phyloP scores from a whole-genome alignment of 2,888 invertebrate species.

The Caenorhabditis uteleia region DNA sequence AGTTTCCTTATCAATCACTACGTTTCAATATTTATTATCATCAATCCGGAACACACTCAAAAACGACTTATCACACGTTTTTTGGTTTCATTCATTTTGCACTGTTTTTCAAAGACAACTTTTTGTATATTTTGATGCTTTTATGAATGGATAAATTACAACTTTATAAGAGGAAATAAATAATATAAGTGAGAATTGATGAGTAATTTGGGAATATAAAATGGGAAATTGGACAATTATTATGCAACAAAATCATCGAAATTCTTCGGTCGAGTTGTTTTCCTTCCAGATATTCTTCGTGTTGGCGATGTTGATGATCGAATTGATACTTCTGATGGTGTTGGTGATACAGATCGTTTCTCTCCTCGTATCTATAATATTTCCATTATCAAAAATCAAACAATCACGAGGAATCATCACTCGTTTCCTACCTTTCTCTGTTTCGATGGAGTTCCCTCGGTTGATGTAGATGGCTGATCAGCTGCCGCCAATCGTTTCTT shows the following conservation, averaged over 20 bases:
- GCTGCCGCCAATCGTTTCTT: neutral
- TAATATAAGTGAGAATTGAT: too few relatives aligned
- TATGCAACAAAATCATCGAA: constrained; percentile 25
- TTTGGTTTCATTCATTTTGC: neutral
- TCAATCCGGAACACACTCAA: constrained; percentile 4
- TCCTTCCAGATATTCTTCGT: constrained; percentile 13
- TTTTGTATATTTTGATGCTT: neutral
- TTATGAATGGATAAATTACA: neutral
- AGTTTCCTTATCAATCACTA: constrained; percentile 15
- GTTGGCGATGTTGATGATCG: constrained; percentile 1
- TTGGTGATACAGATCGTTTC: neutral
- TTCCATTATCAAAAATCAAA: neutral
- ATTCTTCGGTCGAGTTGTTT: constrained; percentile 20
- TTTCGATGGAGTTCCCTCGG: neutral
- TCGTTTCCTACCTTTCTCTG: neutral
- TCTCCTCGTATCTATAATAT: neutral
- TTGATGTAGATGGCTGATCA: too few relatives aligned
- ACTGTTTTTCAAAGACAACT: neutral
- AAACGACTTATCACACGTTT: constrained; percentile 21
- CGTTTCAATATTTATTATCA: constrained; percentile 3
- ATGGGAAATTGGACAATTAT: too few relatives aligned
- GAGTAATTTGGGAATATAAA: too few relatives aligned
- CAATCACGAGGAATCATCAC: too few relatives aligned
- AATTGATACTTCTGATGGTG: neutral
- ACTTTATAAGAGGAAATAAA: neutral